Conservation (phyloP, 2,113 vertebrate species). For the Phaethon lepturus region DNA sequence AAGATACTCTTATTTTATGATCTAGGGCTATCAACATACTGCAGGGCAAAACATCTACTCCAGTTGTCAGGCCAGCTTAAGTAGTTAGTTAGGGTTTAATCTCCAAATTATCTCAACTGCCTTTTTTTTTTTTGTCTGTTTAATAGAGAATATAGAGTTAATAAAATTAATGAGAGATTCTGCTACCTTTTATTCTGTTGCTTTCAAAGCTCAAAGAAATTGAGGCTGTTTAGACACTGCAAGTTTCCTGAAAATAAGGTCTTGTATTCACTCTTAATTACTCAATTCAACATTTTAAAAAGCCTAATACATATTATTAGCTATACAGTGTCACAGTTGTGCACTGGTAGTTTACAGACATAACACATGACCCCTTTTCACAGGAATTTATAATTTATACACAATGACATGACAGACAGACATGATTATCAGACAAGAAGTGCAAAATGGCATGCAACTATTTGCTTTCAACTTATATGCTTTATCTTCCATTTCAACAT, state of each 20-base stretch:
- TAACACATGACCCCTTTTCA: not conserved
- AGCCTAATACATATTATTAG: not conserved
- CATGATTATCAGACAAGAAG: slow-evolving; percentile 24
- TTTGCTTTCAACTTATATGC: not conserved
- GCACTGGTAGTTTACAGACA: slow-evolving; percentile 7
- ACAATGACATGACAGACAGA: not conserved
- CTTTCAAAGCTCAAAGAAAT: slow-evolving; percentile 5
- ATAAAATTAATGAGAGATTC: not conserved
- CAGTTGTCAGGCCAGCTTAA: not conserved
- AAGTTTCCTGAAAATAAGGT: not conserved
- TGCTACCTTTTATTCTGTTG: not conserved
- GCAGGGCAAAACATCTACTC: not conserved
- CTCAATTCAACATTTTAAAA: not conserved
- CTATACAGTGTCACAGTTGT: not conserved
- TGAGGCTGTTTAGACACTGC: not conserved
- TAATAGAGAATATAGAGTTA: not conserved
- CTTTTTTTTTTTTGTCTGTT: not conserved
- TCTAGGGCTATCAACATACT: not conserved
- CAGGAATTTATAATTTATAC: slow-evolving; percentile 4
- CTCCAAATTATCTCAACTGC: not conserved
- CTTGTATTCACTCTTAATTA: not conserved
- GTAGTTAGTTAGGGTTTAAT: not conserved
- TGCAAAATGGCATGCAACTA: slow-evolving; percentile 46
- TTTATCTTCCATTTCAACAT: slow-evolving; percentile 2
- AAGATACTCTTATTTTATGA: not conserved